Conservation (phyloP, 1,140 invertebrate species). For the Probaryconus sp. region DNA sequence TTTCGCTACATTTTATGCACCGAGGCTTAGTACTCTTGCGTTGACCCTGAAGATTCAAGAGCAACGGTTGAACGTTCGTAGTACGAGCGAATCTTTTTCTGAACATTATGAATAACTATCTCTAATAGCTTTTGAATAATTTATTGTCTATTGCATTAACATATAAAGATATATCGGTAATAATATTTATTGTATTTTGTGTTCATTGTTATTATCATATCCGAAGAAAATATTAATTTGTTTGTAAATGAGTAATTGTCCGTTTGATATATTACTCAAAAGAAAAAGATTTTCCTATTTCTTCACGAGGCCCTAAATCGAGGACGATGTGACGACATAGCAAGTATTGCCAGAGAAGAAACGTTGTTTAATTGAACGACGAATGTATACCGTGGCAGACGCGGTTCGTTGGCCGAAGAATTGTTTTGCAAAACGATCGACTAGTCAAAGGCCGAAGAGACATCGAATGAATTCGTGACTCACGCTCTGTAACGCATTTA, state of each 20-base stretch:
- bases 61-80: conserved; percentile 71
- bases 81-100: conserved; percentile 34
- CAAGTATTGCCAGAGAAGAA: background rate
- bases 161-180: no score
- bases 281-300: no score
- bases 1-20: background rate
- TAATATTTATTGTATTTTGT: no score
- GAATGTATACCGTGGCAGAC: conserved; percentile 28
- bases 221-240: no score
- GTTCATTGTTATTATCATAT: no score
- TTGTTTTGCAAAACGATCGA: conserved; percentile 56
- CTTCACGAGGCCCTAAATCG: conserved; percentile 4
- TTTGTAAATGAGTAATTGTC: no score
- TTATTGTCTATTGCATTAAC: no score
- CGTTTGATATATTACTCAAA: no score
- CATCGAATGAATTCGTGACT: conserved; percentile 42
- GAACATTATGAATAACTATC: conserved; percentile 5
- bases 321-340: conserved; percentile 2
- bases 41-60: conserved; percentile 76
- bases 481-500: conserved; percentile 34
- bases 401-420: conserved; percentile 58
- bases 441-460: conserved; percentile 34
- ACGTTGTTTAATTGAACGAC: conserved; percentile 39
- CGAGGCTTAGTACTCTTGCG: conserved; percentile 1
- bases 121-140: background rate